Percentiles rank a stretch among this genome's conserved stretches.
Conservation (phyloP, 2,113 vertebrate genomes). For the Albula glossodonta region DNA sequence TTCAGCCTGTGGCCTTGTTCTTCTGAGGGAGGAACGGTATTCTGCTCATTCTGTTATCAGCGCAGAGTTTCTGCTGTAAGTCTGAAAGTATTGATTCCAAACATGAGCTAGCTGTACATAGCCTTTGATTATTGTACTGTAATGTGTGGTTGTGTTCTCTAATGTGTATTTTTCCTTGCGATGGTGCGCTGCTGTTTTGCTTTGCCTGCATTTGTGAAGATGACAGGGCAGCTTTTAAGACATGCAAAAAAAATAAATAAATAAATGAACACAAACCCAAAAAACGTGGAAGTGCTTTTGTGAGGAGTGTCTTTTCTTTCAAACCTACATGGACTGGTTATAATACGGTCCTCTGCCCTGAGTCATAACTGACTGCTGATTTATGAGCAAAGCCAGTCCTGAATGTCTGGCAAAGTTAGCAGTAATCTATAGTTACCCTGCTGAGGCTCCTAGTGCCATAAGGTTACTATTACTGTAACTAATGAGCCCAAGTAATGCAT, state of each 20-base stretch:
- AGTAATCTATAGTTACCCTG: too few relatives aligned
- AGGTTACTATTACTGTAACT: too few relatives aligned
- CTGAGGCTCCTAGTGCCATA: too few relatives aligned
- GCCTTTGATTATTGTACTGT: neutral
- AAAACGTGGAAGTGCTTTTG: neutral
- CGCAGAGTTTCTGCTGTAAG: neutral
- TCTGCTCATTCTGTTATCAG: neutral
- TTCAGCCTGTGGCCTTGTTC: neutral
- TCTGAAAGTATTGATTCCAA: neutral
- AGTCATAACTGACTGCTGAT: too few relatives aligned
- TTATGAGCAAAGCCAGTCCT: too few relatives aligned
- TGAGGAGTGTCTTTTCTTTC: neutral
- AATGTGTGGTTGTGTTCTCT: neutral
- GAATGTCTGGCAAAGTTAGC: too few relatives aligned
- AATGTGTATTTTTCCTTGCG: too few relatives aligned
- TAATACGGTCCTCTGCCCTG: too few relatives aligned
- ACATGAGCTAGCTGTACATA: neutral
- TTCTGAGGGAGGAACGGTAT: neutral
- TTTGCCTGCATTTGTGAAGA: neutral
- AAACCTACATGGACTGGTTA: neutral
- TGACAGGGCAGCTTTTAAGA: neutral
- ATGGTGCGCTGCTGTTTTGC: neutral
- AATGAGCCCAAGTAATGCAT: too few relatives aligned
- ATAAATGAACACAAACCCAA: neutral
- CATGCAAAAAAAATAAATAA: neutral